These are phyloP conservation scores for Eubasilissa splendida DNA, from an alignment of 2,888 invertebrate species.

Conservation along the genomic window DNA sequence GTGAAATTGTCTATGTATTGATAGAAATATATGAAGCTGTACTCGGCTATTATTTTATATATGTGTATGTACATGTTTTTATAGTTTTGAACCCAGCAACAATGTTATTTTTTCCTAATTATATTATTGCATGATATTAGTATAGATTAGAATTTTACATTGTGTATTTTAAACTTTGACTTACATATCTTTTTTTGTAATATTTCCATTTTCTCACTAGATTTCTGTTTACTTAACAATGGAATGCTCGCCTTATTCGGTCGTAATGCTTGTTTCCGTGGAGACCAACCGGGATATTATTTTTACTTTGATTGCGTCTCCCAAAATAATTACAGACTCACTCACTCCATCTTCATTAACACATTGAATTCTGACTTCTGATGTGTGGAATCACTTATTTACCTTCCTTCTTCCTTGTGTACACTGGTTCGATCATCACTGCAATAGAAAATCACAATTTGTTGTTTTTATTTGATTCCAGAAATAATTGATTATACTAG, in stretches of 20 bases:
- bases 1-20: too few species aligned
- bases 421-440: conserved; percentile 34
- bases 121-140: conserved; percentile 18
- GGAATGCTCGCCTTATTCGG: conserved; percentile 31
- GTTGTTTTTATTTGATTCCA: conserved; percentile 64
- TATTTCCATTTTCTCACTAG: conserved; percentile 52
- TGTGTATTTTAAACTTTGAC: background rate
- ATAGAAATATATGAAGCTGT: too few species aligned
- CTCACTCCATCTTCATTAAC: conserved; percentile 39
- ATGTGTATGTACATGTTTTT: background rate
- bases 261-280: conserved; percentile 26
- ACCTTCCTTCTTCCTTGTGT: conserved; percentile 14
- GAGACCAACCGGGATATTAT: background rate
- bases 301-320: background rate
- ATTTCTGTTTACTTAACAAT: conserved; percentile 50
- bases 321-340: background rate
- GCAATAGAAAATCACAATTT: conserved; percentile 53
- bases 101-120: background rate
- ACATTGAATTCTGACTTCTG: conserved; percentile 7
- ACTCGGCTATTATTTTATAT: too few species aligned
- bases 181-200: background rate
- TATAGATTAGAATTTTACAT: background rate
- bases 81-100: background rate
- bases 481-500: conserved; percentile 80
- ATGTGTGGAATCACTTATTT: conserved; percentile 45